phyloP scores from a whole-genome alignment of 53 echinoderm and acorn worm species.

The Holothuria leucospilota region DNA sequence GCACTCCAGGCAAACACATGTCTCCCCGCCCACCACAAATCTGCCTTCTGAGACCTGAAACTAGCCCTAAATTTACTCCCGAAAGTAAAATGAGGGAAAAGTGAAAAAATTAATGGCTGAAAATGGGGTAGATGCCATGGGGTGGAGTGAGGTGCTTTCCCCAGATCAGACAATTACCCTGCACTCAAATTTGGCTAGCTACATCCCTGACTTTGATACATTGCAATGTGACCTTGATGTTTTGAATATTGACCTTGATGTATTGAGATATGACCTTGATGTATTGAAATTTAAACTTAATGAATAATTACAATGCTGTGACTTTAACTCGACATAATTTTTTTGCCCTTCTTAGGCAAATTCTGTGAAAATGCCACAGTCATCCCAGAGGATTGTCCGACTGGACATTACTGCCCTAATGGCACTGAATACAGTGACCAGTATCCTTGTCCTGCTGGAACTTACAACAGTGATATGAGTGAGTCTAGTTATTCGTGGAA shows the following conservation, averaged over 20 bases:
- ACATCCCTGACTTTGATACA: too few relatives aligned
- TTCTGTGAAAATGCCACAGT: slow-evolving; percentile 93
- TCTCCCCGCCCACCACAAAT: too few relatives aligned
- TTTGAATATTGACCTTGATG: not conserved
- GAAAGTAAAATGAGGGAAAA: too few relatives aligned
- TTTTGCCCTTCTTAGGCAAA: slow-evolving; percentile 59
- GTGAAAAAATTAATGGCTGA: too few relatives aligned
- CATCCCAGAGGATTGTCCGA: slow-evolving; percentile 84
- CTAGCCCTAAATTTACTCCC: too few relatives aligned
- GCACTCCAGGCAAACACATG: too few relatives aligned
- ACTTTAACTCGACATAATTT: not conserved
- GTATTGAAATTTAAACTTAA: not conserved
- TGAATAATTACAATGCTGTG: not conserved
- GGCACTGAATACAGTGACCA: slow-evolving; percentile 88
- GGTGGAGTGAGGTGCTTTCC: too few relatives aligned
- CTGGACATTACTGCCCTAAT: slow-evolving; percentile 91
- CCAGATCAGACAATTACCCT: too few relatives aligned
- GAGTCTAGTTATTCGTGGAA: not conserved
- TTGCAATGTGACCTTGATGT: too few relatives aligned
- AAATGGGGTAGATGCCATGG: too few relatives aligned
- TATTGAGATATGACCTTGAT: not conserved
- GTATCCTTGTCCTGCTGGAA: slow-evolving; percentile 86
- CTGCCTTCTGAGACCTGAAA: too few relatives aligned
- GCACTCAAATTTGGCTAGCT: too few relatives aligned
- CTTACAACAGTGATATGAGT: slow-evolving; percentile 93